These are phyloP conservation scores for Pitta sordida DNA, from an alignment of 2,113 vertebrate species.

Conservation along the genomic window DNA sequence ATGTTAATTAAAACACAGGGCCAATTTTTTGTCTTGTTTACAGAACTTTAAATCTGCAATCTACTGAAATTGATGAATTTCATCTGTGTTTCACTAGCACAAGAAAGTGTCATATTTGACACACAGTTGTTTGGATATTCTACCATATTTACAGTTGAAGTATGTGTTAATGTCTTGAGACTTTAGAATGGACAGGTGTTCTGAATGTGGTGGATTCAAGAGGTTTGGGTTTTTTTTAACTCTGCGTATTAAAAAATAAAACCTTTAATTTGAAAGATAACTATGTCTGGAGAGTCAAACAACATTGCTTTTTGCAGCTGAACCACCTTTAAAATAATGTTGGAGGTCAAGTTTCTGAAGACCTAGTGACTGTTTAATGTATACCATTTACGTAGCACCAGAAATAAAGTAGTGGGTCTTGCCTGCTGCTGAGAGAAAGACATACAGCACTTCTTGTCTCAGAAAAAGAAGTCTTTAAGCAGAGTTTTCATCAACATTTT, in stretches of 20 bases:
- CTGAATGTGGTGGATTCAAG: not conserved
- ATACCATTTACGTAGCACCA: not conserved
- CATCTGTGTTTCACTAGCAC: slow-evolving; percentile 49
- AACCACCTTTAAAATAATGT: slow-evolving; percentile 26
- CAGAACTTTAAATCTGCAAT: slow-evolving; percentile 48
- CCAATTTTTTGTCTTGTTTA: slow-evolving; percentile 45
- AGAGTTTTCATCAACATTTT: slow-evolving; percentile 6
- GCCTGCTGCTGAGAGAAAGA: slow-evolving; percentile 10
- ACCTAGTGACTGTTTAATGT: not conserved
- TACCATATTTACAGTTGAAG: slow-evolving; percentile 23
- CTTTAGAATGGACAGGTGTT: slow-evolving; percentile 37
- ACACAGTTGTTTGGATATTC: slow-evolving; percentile 32
- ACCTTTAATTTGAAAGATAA: slow-evolving; percentile 11
- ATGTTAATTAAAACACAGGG: slow-evolving; percentile 65
- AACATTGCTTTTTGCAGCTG: not conserved
- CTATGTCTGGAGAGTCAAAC: not conserved
- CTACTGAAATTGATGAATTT: slow-evolving; percentile 48
- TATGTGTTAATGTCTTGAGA: slow-evolving; percentile 32
- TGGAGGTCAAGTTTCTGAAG: not conserved
- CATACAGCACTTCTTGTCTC: not conserved
- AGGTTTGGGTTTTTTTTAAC: not conserved
- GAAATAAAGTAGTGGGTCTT: not conserved
- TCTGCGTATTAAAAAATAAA: not conserved
- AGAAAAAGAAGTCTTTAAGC: slow-evolving; percentile 15
- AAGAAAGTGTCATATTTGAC: slow-evolving; percentile 41